These are phyloP conservation scores for Diaprepes abbreviatus DNA, from an alignment of 2,888 invertebrate genomes.

Conservation along the genomic window DNA sequence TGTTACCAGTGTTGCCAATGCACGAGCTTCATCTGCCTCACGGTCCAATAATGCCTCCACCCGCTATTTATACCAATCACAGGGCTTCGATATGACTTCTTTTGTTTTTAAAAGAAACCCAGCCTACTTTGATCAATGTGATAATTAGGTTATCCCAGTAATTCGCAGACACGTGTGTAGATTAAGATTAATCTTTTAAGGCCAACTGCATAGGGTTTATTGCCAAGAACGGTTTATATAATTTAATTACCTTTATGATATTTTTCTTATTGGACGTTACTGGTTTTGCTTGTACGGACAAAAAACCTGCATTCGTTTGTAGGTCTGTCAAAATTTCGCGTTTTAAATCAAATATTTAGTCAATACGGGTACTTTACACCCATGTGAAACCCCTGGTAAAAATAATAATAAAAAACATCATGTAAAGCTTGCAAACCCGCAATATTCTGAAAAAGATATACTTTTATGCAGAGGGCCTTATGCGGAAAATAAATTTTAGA, in stretches of 20 bases:
- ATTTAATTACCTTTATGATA: no score
- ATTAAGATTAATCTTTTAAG: conserved; percentile 29
- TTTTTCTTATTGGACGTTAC: no score
- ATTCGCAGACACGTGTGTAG: conserved; percentile 25
- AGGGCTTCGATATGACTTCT: conserved; percentile 66
- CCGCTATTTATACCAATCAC: conserved; percentile 68
- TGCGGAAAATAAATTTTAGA: not conserved
- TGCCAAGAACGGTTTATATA: no score
- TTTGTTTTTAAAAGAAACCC: conserved; percentile 11
- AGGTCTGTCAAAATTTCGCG: no score
- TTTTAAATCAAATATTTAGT: no score
- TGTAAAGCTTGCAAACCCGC: no score
- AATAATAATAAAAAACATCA: no score
- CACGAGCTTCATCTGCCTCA: conserved; percentile 67
- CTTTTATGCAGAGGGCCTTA: not conserved
- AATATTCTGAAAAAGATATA: no score
- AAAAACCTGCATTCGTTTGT: no score
- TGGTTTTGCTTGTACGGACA: no score
- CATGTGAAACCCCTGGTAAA: no score
- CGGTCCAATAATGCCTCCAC: conserved; percentile 63
- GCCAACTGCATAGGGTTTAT: not conserved
- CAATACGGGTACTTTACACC: no score
- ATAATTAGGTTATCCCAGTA: conserved; percentile 50
- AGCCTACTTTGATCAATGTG: conserved; percentile 54
- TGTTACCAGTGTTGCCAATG: conserved; percentile 67